phyloP scores from a whole-genome alignment of 1,140 invertebrate genomes.

The Danaus plexippus region DNA sequence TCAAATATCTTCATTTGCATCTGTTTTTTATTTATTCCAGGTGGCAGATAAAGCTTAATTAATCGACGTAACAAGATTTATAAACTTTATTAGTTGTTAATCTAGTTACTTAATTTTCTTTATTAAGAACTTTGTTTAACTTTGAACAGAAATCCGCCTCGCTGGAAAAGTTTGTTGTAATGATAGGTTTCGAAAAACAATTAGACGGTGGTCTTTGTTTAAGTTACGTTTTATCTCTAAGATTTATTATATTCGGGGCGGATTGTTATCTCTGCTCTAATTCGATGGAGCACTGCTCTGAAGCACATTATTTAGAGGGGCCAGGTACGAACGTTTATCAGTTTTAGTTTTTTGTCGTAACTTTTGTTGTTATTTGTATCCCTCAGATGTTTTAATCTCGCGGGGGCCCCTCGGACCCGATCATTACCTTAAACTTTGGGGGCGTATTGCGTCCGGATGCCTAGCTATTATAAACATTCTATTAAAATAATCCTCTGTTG shows the following conservation, averaged over 20 bases:
- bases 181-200: slow-evolving; percentile 58
- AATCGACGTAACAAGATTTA: too few relatives aligned
- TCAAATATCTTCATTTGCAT: too few relatives aligned
- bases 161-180: slow-evolving; percentile 40
- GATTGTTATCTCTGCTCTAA: slow-evolving; percentile 47
- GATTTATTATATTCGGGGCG: slow-evolving; percentile 68
- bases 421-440: slow-evolving; percentile 64
- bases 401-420: slow-evolving; percentile 51
- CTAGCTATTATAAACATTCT: slow-evolving; percentile 64
- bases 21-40: too few relatives aligned
- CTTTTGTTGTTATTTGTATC: slow-evolving; percentile 63
- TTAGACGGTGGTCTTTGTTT: slow-evolving; percentile 57
- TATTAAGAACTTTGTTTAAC: slow-evolving; percentile 39
- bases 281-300: slow-evolving; percentile 46
- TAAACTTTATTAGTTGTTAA: too few relatives aligned
- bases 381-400: slow-evolving; percentile 67
- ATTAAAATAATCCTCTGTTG: slow-evolving; percentile 64
- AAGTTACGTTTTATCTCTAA: slow-evolving; percentile 57
- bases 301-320: slow-evolving; percentile 35
- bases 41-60: too few relatives aligned
- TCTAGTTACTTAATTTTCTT: slow-evolving; percentile 36
- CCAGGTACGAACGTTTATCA: slow-evolving; percentile 65
- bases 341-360: slow-evolving; percentile 64
- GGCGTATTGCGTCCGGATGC: slow-evolving; percentile 62
- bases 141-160: slow-evolving; percentile 24